phyloP scores from a whole-genome alignment of 1,140 invertebrate species.

The Drosophila sproati region DNA sequence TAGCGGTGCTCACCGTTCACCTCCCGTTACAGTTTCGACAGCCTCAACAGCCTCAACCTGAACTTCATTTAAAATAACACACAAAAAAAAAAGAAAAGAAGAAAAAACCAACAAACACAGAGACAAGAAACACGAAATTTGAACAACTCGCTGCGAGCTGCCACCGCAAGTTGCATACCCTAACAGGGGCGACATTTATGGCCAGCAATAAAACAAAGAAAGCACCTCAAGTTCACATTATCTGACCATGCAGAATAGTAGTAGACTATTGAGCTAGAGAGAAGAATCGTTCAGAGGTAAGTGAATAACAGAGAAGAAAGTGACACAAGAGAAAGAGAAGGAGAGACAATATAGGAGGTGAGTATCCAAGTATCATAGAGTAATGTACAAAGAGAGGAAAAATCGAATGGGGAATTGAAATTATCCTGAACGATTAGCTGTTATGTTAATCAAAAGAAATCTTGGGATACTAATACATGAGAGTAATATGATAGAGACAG shows the following conservation, averaged over 20 bases:
- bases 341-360: too few relatives aligned
- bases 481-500: too few relatives aligned
- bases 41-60: conserved; percentile 20
- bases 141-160: not conserved
- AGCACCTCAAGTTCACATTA: not conserved
- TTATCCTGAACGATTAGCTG: too few relatives aligned
- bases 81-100: conserved; percentile 26
- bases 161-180: conserved; percentile 9
- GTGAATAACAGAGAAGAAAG: too few relatives aligned
- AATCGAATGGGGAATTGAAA: too few relatives aligned
- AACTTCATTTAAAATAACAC: conserved; percentile 52
- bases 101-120: not conserved
- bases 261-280: not conserved
- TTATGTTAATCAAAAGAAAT: too few relatives aligned
- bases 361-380: too few relatives aligned
- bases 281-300: too few relatives aligned
- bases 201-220: not conserved
- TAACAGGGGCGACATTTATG: not conserved
- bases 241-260: not conserved
- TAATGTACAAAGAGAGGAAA: too few relatives aligned
- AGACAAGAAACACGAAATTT: conserved; percentile 11
- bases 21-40: conserved; percentile 75
- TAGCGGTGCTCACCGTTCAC: conserved; percentile 29
- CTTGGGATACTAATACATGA: too few relatives aligned
- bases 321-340: too few relatives aligned